Evolutionary conservation across 2,888 invertebrate genomes (phyloP).

Genomic region (Ennomos fuscantarius): DNA sequence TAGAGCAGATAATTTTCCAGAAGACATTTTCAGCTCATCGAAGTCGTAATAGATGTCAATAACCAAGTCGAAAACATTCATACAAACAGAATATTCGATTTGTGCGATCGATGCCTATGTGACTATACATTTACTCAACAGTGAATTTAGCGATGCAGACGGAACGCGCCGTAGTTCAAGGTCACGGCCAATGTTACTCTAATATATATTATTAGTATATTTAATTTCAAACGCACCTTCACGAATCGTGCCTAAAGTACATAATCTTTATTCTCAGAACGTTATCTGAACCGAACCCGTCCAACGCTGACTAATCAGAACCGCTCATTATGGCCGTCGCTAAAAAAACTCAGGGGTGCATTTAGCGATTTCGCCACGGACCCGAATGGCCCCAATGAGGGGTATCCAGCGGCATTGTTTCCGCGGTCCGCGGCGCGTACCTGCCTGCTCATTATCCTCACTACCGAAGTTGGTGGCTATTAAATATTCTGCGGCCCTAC

Average conservation of each 20-base stretch:
- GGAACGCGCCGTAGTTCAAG: constrained; percentile 15
- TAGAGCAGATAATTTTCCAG: too few species aligned
- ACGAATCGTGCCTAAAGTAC: background rate
- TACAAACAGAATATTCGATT: too few species aligned
- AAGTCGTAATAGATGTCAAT: too few species aligned
- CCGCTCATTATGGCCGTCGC: constrained; percentile 13
- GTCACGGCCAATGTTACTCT: constrained; percentile 17
- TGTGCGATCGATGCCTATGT: background rate
- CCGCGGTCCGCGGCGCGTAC: constrained; percentile 50
- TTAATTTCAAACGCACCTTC: too few species aligned
- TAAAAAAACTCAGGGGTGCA: constrained; percentile 33
- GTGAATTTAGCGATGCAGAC: constrained; percentile 19
- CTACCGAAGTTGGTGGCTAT: constrained; percentile 1
- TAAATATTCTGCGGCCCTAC: constrained; percentile 21
- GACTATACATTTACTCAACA: too few species aligned
- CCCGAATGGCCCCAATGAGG: constrained; percentile 33
- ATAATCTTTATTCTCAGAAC: constrained; percentile 7
- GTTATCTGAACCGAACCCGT: constrained; percentile 4
- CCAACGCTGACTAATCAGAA: constrained; percentile 24
- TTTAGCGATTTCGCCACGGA: constrained; percentile 37
- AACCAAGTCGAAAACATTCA: too few species aligned
- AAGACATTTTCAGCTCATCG: too few species aligned
- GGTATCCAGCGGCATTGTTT: constrained; percentile 43
- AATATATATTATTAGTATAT: too few species aligned
- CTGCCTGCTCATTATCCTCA: constrained; percentile 61